Conservation (phyloP, 2,113 vertebrate species). For the Xenopus borealis region DNA sequence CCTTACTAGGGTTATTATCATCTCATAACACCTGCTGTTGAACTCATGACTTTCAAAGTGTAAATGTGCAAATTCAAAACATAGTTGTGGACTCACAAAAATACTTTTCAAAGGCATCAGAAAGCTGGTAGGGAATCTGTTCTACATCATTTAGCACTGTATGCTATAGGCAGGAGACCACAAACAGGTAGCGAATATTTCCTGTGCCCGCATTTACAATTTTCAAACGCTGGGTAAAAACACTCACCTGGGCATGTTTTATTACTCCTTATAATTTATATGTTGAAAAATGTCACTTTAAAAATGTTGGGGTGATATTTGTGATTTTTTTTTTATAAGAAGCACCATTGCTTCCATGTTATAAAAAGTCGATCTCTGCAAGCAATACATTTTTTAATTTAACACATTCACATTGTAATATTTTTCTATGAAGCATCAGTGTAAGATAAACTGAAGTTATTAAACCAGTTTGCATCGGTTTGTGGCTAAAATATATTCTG, state of each 20-base stretch:
- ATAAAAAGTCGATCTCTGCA: too few relatives aligned
- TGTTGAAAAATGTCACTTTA: background rate
- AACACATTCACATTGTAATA: too few relatives aligned
- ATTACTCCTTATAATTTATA: constrained; percentile 14
- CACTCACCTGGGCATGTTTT: constrained; percentile 44
- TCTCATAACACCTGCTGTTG: constrained; percentile 48
- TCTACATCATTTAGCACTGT: constrained; percentile 47
- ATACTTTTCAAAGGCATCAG: constrained; percentile 40
- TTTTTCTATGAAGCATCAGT: too few relatives aligned
- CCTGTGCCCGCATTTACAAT: constrained; percentile 45
- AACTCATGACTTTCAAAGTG: constrained; percentile 47
- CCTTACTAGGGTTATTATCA: constrained; percentile 46
- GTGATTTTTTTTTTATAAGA: background rate
- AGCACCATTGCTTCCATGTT: too few relatives aligned
- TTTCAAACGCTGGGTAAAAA: constrained; percentile 43
- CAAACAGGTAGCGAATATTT: constrained; percentile 45
- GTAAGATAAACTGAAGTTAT: too few relatives aligned
- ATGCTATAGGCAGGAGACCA: constrained; percentile 41
- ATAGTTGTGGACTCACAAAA: constrained; percentile 41
- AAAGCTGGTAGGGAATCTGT: constrained; percentile 45
- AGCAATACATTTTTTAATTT: too few relatives aligned
- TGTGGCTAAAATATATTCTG: too few relatives aligned
- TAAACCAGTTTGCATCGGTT: too few relatives aligned
- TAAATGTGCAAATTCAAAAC: constrained; percentile 46
- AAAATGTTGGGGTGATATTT: background rate